These are phyloP conservation scores for Hypocryptadius cinnamomeus DNA, from an alignment of 2,113 vertebrate species.

Conservation along the genomic window DNA sequence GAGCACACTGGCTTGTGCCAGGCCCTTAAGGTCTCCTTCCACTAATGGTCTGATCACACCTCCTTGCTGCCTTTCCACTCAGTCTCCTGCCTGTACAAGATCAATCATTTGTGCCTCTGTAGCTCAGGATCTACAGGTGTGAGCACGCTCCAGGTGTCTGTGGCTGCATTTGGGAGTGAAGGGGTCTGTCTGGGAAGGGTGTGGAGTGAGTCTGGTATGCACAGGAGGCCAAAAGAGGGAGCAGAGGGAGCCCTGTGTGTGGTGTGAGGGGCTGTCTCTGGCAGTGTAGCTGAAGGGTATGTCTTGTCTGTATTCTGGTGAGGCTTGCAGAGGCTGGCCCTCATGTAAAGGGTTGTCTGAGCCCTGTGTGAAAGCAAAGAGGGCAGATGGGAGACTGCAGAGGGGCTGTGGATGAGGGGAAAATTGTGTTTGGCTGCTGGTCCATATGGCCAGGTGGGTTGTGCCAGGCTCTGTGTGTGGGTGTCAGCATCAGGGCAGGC, in stretches of 20 bases:
- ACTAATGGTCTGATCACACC: accelerated
- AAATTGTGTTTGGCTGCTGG: background rate
- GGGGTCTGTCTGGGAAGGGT: background rate
- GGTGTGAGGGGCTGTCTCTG: background rate
- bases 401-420: background rate
- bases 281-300: background rate
- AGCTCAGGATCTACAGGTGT: background rate
- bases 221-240: background rate
- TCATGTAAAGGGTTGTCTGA: background rate
- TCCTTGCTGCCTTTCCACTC: background rate
- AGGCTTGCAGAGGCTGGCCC: background rate
- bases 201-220: background rate
- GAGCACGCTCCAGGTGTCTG: background rate
- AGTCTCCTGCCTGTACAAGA: background rate
- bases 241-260: background rate
- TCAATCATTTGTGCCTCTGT: background rate
- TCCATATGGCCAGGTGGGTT: background rate
- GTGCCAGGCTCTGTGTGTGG: background rate
- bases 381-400: background rate
- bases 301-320: background rate
- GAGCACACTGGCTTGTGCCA: background rate
- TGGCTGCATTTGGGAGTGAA: background rate
- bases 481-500: background rate
- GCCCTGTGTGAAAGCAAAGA: background rate
- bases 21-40: background rate